Percentiles rank a stretch among this genome's conserved stretches.
Conservation (phyloP, 2,797 vertebrate genomes). For the Potorous gilbertii region DNA sequence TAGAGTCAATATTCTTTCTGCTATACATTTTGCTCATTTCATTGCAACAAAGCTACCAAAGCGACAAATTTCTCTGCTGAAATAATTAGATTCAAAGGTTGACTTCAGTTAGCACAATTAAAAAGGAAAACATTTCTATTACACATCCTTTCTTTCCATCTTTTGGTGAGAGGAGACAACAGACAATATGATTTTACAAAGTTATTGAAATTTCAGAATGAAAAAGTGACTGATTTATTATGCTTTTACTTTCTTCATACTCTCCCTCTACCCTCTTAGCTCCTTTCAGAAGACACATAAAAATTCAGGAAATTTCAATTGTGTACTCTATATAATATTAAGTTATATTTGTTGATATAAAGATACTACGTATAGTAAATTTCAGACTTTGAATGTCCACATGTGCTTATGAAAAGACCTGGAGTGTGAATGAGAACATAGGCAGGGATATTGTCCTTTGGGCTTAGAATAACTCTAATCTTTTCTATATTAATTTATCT, state of each 20-base stretch:
- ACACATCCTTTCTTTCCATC: not conserved
- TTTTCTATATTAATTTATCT: not conserved
- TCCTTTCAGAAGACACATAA: not conserved
- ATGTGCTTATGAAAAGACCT: not conserved
- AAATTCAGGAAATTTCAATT: not conserved
- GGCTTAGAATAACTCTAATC: not conserved
- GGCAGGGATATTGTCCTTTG: no score
- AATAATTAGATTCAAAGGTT: not conserved
- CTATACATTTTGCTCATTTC: conserved; percentile 19
- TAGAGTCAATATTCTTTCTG: not conserved
- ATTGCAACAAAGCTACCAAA: conserved; percentile 34
- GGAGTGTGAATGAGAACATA: not conserved
- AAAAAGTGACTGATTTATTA: not conserved
- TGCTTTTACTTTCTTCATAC: not conserved
- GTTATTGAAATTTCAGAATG: not conserved
- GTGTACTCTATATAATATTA: not conserved
- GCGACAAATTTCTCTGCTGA: not conserved
- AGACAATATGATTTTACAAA: not conserved
- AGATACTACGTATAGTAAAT: not conserved
- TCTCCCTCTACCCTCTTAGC: not conserved
- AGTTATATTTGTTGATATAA: not conserved
- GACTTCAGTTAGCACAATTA: not conserved
- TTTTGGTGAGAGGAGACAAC: not conserved
- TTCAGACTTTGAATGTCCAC: not conserved
- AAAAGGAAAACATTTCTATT: not conserved